Evolutionary conservation across 2,113 vertebrate species (phyloP).

Genomic region (Seriola rivoliana): DNA sequence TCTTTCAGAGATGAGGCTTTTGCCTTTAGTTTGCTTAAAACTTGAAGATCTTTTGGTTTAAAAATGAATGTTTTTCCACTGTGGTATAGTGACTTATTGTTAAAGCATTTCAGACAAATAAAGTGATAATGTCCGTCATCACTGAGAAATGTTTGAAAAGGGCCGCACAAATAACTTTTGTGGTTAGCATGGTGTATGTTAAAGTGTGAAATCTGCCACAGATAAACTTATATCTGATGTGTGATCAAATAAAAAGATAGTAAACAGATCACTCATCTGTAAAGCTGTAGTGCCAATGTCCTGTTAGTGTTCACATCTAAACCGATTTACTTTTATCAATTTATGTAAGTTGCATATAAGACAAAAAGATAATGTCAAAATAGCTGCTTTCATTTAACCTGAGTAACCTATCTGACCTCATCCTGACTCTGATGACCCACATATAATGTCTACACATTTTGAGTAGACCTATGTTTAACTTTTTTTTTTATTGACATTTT

Average conservation of each 20-base stretch:
- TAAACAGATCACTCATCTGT: not conserved
- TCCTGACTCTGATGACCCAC: conserved; percentile 1
- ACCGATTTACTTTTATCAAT: not conserved
- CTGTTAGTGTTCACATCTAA: not conserved
- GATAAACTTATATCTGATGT: not conserved
- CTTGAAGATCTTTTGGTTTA: too few relatives aligned
- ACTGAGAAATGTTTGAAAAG: not conserved
- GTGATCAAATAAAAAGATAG: not conserved
- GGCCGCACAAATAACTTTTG: too few relatives aligned
- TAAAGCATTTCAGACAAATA: not conserved
- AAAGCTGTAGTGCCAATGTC: not conserved
- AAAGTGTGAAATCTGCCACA: too few relatives aligned
- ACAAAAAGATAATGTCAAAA: not conserved
- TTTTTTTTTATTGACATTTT: not conserved
- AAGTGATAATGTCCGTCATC: not conserved
- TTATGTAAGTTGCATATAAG: too few relatives aligned
- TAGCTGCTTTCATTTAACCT: not conserved
- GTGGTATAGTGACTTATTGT: not conserved
- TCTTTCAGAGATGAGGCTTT: not conserved
- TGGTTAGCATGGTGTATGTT: too few relatives aligned
- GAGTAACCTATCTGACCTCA: not conserved
- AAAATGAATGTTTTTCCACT: too few relatives aligned
- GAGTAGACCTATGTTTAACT: too few relatives aligned
- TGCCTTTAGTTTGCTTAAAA: not conserved
- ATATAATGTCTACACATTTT: not conserved